Conservation (phyloP, 2,888 invertebrate species). For the Trilocha varians region DNA sequence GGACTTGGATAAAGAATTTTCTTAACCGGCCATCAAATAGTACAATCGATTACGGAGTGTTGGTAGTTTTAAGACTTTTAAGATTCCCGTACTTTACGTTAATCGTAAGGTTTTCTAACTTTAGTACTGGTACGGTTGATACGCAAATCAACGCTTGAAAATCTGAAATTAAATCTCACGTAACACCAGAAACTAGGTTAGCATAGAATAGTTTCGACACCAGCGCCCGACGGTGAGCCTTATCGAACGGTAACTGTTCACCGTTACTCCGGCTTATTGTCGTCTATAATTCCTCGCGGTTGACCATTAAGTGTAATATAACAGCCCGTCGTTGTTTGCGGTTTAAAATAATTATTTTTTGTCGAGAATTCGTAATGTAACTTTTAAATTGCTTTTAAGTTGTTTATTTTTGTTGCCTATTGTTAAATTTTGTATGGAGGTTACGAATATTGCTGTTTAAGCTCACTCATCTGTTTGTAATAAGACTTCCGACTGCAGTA, state of each 20-base stretch:
- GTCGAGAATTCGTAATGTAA: background rate
- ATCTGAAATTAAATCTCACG: slow-evolving; percentile 16
- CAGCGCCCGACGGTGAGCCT: slow-evolving; percentile 9
- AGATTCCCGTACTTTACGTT: too few relatives aligned
- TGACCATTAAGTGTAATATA: slow-evolving; percentile 4
- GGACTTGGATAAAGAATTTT: too few relatives aligned
- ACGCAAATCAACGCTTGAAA: background rate
- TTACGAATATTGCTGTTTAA: too few relatives aligned
- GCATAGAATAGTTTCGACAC: slow-evolving; percentile 46
- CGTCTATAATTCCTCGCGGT: slow-evolving; percentile 1
- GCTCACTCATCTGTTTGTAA: too few relatives aligned
- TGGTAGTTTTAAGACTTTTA: too few relatives aligned
- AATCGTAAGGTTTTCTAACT: too few relatives aligned
- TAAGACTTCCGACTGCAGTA: too few relatives aligned
- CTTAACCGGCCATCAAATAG: too few relatives aligned
- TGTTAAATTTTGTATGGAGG: too few relatives aligned
- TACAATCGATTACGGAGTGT: too few relatives aligned
- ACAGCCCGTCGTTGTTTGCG: background rate
- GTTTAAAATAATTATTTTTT: background rate
- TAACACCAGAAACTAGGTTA: slow-evolving; percentile 43
- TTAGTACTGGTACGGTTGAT: background rate
- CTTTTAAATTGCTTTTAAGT: too few relatives aligned
- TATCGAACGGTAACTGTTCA: slow-evolving; percentile 35
- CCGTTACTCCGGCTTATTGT: slow-evolving; percentile 21
- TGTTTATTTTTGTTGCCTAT: too few relatives aligned